Conservation (phyloP, 1,140 invertebrate species). For the Scaptodrosophila lebanonensis region DNA sequence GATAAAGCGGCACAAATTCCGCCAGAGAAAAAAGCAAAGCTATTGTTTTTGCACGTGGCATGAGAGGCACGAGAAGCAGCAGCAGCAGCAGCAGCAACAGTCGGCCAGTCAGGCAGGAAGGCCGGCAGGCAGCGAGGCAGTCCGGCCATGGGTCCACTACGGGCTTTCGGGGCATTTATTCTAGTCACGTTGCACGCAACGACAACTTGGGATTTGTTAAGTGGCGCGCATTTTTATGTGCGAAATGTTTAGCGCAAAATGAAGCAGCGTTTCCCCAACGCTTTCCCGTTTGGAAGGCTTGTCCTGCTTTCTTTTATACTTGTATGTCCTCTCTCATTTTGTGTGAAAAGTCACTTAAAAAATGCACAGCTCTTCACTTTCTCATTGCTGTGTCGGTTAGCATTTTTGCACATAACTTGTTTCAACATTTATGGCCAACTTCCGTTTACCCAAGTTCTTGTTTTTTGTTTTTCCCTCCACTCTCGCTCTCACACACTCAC, state of each 20-base stretch:
- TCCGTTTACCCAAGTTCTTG: conserved; percentile 37
- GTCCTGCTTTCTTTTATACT: conserved; percentile 3
- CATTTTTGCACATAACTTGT: conserved; percentile 73
- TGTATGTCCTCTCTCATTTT: background rate
- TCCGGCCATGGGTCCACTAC: too few species aligned
- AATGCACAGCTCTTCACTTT: conserved; percentile 27
- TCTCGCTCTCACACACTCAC: too few species aligned
- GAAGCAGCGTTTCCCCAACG: background rate
- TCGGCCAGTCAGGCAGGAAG: too few species aligned
- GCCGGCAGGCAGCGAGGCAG: too few species aligned
- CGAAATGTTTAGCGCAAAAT: conserved; percentile 44
- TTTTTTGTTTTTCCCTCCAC: conserved; percentile 44
- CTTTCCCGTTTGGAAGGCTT: background rate
- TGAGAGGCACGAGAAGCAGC: too few species aligned
- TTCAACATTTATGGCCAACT: conserved; percentile 70
- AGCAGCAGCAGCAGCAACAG: too few species aligned
- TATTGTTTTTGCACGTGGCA: conserved; percentile 53
- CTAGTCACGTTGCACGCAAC: conserved; percentile 72
- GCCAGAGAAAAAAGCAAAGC: conserved; percentile 62
- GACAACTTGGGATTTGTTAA: conserved; percentile 75
- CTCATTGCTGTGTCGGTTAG: conserved; percentile 60
- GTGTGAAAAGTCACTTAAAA: too few species aligned
- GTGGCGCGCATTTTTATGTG: conserved; percentile 65
- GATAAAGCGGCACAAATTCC: conserved; percentile 43
- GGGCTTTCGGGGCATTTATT: conserved; percentile 32